Conservation (phyloP, 2,113 vertebrate genomes). For the Tiliqua scincoides region DNA sequence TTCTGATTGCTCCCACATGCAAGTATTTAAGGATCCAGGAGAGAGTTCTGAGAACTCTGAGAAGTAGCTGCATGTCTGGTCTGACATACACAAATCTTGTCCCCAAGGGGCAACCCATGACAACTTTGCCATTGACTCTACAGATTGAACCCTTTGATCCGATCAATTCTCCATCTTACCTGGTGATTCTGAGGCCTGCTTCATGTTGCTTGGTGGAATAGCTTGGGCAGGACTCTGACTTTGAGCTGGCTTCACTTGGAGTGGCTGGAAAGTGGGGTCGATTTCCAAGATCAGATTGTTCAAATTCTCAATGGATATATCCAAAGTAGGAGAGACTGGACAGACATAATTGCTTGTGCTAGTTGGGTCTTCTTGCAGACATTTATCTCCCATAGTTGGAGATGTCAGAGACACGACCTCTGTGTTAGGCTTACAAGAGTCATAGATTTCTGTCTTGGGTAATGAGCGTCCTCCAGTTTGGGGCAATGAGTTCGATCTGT, state of each 20-base stretch:
- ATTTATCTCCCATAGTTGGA: neutral
- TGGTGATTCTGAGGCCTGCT: conserved; percentile 24
- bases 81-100: neutral
- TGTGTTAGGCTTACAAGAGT: neutral
- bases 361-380: neutral
- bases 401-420: neutral
- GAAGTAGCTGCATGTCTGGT: neutral
- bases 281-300: conserved; percentile 86
- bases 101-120: too few species aligned
- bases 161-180: conserved; percentile 52
- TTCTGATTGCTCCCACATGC: neutral
- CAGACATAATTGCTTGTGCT: neutral
- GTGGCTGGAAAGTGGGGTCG: conserved; percentile 82
- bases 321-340: conserved; percentile 66
- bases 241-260: neutral
- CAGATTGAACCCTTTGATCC: accelerated
- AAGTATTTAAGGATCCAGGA: neutral
- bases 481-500: accelerated
- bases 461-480: neutral
- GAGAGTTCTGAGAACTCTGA: neutral
- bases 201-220: neutral
- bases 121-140: neutral
- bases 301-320: conserved; percentile 80
- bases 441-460: accelerated
- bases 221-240: neutral